These are phyloP conservation scores for Mormyrus proboscirostris DNA, from an alignment of 2,797 vertebrate genomes.

Conservation along the genomic window DNA sequence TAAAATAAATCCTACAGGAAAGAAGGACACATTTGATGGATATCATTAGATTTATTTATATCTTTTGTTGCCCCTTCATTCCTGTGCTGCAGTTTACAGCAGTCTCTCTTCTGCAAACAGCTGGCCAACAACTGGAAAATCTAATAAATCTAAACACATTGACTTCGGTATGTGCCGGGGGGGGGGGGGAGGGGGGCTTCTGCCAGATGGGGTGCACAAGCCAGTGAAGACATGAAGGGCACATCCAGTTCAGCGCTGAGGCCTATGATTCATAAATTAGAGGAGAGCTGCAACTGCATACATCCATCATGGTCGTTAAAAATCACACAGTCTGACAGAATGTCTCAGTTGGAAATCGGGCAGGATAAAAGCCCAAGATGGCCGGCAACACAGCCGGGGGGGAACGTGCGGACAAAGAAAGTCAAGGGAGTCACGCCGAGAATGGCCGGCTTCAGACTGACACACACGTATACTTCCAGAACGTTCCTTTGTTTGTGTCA, in stretches of 20 bases:
- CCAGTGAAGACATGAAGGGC: background rate
- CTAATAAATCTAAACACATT: background rate
- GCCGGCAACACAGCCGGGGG: background rate
- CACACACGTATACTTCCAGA: background rate
- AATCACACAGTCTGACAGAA: background rate
- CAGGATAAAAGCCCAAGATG: background rate
- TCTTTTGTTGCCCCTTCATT: background rate
- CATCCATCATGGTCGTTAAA: background rate
- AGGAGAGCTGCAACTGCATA: background rate
- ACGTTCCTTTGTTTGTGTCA: background rate
- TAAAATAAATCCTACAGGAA: background rate
- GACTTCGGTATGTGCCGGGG: background rate
- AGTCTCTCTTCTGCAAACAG: background rate
- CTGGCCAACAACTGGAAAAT: background rate
- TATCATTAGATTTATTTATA: background rate
- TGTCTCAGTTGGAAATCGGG: background rate
- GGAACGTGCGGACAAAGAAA: background rate
- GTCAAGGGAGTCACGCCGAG: background rate
- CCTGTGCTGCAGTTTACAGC: background rate
- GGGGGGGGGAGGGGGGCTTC: background rate
- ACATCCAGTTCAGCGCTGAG: background rate
- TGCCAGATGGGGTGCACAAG: background rate
- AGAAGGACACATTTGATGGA: background rate
- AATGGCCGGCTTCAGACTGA: background rate
- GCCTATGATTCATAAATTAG: background rate